These are phyloP conservation scores for Ctena decussata DNA, from an alignment of 2,888 invertebrate genomes.

Conservation along the genomic window DNA sequence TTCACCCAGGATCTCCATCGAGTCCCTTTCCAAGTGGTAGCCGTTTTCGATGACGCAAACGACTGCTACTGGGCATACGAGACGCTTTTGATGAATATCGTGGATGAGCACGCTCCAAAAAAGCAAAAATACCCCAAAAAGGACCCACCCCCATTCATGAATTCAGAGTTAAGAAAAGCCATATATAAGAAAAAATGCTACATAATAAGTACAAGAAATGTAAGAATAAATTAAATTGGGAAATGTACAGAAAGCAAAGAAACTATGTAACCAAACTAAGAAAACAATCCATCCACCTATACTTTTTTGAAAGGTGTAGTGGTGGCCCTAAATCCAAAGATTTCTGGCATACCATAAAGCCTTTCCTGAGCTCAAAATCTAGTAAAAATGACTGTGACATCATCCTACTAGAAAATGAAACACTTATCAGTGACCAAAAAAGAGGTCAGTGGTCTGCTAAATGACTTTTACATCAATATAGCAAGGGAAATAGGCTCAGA, in stretches of 20 bases:
- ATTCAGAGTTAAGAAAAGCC: conserved; percentile 26
- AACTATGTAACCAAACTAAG: conserved; percentile 19
- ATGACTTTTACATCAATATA: conserved; percentile 2
- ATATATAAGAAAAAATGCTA: conserved; percentile 50
- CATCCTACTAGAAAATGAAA: conserved; percentile 5
- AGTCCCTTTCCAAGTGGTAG: background rate
- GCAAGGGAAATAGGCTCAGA: conserved; percentile 13
- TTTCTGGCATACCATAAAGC: conserved; percentile 41
- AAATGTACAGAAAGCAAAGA: conserved; percentile 34
- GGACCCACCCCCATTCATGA: conserved; percentile 33
- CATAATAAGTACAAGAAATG: conserved; percentile 17
- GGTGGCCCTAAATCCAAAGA: conserved; percentile 25
- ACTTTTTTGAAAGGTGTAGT: conserved; percentile 31
- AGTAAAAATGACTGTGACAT: background rate
- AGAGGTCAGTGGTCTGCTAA: conserved; percentile 8
- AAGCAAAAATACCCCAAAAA: conserved; percentile 18
- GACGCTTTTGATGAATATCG: background rate
- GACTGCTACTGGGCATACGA: conserved; percentile 4
- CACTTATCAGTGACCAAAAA: conserved; percentile 16
- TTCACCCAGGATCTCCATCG: conserved; percentile 1
- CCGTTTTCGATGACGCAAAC: background rate
- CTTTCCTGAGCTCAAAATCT: conserved; percentile 30
- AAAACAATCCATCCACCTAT: conserved; percentile 32
- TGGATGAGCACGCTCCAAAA: conserved; percentile 39
- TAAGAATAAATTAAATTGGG: conserved; percentile 27